phyloP scores from a whole-genome alignment of 2,797 vertebrate genomes.

The Coilia nasus region DNA sequence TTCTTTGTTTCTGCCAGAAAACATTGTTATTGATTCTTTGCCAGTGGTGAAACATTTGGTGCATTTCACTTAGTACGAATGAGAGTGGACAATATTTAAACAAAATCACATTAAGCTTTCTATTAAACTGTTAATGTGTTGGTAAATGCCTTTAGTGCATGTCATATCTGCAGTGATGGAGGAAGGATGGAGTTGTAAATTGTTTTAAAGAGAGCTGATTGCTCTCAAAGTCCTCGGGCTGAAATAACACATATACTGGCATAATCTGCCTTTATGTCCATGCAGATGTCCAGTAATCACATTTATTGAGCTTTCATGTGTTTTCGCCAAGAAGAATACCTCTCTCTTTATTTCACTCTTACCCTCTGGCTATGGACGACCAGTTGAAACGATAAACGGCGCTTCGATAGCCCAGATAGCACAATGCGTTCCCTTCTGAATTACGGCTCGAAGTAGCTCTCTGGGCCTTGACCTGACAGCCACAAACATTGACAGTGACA shows the following conservation, averaged over 20 bases:
- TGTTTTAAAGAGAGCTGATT: neutral
- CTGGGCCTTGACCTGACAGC: neutral
- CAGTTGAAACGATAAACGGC: neutral
- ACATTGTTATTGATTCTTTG: constrained; percentile 10
- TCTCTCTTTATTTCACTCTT: neutral
- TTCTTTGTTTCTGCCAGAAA: neutral
- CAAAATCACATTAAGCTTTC: neutral
- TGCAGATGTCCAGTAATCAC: constrained; percentile 12
- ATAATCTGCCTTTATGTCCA: neutral
- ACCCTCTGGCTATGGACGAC: neutral
- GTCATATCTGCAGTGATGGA: neutral
- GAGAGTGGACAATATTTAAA: neutral
- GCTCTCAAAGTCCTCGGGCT: neutral
- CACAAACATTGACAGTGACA: neutral
- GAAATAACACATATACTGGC: neutral
- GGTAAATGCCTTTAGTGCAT: neutral
- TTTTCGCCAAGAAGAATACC: neutral
- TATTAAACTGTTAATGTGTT: neutral
- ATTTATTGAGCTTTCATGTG: too few relatives aligned
- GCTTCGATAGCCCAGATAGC: neutral
- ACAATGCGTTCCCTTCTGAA: neutral
- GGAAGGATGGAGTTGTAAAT: neutral
- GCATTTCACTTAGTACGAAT: neutral
- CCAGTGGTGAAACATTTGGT: constrained; percentile 12
- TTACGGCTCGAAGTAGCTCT: neutral